These are phyloP conservation scores for Eilema caniola DNA, from an alignment of 2,888 invertebrate genomes.

Conservation along the genomic window DNA sequence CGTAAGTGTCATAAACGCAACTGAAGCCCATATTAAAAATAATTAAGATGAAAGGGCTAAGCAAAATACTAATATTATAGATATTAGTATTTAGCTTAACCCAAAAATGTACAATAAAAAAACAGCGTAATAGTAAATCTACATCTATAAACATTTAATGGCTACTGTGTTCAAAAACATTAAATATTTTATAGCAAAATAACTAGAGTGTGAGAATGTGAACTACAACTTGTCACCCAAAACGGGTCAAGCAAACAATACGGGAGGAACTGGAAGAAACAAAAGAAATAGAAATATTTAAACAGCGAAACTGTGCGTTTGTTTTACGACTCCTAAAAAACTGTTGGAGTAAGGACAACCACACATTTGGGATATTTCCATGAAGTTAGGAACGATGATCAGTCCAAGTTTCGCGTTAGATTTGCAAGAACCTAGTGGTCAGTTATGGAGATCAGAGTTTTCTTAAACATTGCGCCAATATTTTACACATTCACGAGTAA, in stretches of 20 bases:
- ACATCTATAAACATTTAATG: conserved; percentile 29
- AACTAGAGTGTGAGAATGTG: conserved; percentile 30
- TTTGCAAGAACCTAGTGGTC: background rate
- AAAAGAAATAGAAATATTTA: conserved; percentile 48
- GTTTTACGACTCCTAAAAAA: conserved; percentile 49
- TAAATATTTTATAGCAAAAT: conserved; percentile 38
- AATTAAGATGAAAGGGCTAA: too few species aligned
- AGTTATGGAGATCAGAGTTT: background rate
- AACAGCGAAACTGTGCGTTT: conserved; percentile 34
- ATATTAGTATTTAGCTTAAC: too few species aligned
- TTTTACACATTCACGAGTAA: too few species aligned
- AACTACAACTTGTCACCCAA: conserved; percentile 28
- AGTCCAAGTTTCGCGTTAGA: background rate
- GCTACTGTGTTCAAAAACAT: conserved; percentile 30
- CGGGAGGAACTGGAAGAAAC: conserved; percentile 34
- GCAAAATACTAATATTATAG: too few species aligned
- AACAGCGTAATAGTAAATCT: background rate
- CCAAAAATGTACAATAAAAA: background rate
- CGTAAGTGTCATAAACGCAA: too few species aligned
- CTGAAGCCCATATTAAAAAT: too few species aligned
- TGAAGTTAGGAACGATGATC: too few species aligned
- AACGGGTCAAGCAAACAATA: conserved; percentile 36
- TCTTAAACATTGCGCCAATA: background rate
- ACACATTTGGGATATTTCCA: background rate
- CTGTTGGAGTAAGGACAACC: conserved; percentile 18